Evolutionary conservation across 2,113 vertebrate species (phyloP).

Genomic region (Mandrillus leucophaeus): DNA sequence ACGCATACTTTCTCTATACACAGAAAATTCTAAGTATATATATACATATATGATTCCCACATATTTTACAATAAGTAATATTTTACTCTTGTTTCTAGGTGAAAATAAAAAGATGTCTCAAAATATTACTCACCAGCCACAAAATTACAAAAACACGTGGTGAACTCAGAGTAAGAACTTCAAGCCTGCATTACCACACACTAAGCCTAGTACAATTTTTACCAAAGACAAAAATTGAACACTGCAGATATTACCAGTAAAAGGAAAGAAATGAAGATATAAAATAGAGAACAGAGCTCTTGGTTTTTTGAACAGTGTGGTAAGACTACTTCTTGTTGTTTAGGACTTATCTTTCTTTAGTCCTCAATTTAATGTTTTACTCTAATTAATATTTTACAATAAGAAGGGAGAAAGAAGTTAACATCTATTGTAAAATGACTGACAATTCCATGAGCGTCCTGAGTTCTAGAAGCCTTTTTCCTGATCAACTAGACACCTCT

Average conservation of each 20-base stretch:
- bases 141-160: slow-evolving; percentile 83
- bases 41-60: slow-evolving; percentile 84
- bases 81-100: slow-evolving; percentile 80
- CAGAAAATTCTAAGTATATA: slow-evolving; percentile 82
- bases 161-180: slow-evolving; percentile 80
- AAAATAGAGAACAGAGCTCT: slow-evolving; percentile 57
- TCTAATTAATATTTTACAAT: slow-evolving; percentile 53
- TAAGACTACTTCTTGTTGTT: slow-evolving; percentile 13
- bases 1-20: slow-evolving; percentile 83
- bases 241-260: slow-evolving; percentile 65
- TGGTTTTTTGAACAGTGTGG: background rate
- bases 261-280: slow-evolving; percentile 70
- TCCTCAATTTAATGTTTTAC: slow-evolving; percentile 7
- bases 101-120: slow-evolving; percentile 84
- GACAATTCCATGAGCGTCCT: background rate
- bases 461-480: background rate
- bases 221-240: slow-evolving; percentile 81
- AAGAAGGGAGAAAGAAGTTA: background rate
- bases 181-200: slow-evolving; percentile 78
- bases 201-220: slow-evolving; percentile 76
- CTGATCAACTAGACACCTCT: background rate
- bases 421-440: background rate
- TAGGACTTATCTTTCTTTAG: slow-evolving; percentile 23
- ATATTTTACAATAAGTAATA: slow-evolving; percentile 83
- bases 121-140: slow-evolving; percentile 84